Evolutionary conservation across 2,888 invertebrate species (phyloP), one percentile per base, ranked within the genome.

Genomic region (Morpho deidamia): DNA sequence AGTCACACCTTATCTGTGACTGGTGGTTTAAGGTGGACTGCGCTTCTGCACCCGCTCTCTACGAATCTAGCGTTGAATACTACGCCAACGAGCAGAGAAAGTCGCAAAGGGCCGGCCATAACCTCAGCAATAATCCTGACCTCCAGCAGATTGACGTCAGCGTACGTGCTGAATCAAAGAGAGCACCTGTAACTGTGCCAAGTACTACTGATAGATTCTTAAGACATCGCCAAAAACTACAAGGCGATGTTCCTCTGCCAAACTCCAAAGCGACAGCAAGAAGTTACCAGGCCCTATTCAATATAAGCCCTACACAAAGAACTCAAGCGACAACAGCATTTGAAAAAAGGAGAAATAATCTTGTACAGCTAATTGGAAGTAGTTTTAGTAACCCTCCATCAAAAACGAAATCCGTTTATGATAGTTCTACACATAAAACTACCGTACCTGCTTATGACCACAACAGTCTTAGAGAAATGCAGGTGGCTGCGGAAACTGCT

Each of bases 1-100:
- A 97, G 85, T 94, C 94, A 66, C 96, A 96, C 74, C 91, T 97
- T 61, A 96, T 96, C 71, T 97, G 97, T 85, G 97, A 97, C 86
- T 97, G 97, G 97, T 97, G 96, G 96, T 96, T 96, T 85, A 96
- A 96, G 90, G 96, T 96, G 66, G 96, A 96, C 81, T 97, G 97
- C 79, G 94, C 94, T 58, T 93, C 94, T 61, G 94, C 96, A 0
- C 93, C 95, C 0, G 93, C 93, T 14, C 92, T 94, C 49, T 97
- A 96, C 80, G 94, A 94, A 64, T 94, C 95, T 76, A 96, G 96
- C 69, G 94, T 95, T 1, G 96, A 96, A 70, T 93, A 94, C 61
- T 90, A 95, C 64, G 92, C 93, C 45, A 92, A 92, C 67, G 94
- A 94, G 61, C 92, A 92, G 65, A 92, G 91, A 69, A 88, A 88